A percentile compares a stretch with the other conserved stretches of the same genome.
Evolutionary conservation across 2,113 vertebrate species (phyloP).

Genomic region (Morone chrysops): DNA sequence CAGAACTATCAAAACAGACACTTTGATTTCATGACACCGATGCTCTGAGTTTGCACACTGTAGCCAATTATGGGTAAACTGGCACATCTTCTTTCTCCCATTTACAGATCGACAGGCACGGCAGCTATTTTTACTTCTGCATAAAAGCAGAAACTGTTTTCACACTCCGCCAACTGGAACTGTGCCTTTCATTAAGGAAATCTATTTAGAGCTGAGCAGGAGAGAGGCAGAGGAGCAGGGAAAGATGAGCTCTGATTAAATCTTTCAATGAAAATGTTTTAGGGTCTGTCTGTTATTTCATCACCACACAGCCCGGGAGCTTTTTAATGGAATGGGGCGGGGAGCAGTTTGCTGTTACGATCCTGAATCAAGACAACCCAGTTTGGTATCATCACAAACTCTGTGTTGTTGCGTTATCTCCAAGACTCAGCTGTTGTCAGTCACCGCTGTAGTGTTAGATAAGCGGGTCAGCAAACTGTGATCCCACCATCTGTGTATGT

Average conservation of each 20-base stretch:
- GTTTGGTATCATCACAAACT: constrained; percentile 1
- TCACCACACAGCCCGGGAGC: background rate
- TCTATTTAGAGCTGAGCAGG: constrained; percentile 74
- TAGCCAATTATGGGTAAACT: constrained; percentile 63
- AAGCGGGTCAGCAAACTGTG: constrained; percentile 67
- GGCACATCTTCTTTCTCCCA: constrained; percentile 43
- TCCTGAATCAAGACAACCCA: constrained; percentile 34
- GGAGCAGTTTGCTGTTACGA: constrained; percentile 9
- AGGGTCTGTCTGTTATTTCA: constrained; percentile 48
- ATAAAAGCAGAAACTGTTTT: constrained; percentile 75
- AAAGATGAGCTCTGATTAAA: constrained; percentile 68
- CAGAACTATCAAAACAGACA: constrained; percentile 14
- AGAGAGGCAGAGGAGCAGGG: constrained; percentile 39
- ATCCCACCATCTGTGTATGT: constrained; percentile 69
- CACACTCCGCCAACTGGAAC: constrained; percentile 78
- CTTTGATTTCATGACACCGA: constrained; percentile 38
- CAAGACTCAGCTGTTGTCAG: constrained; percentile 62
- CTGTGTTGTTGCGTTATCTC: constrained; percentile 26
- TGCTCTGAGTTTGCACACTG: constrained; percentile 38
- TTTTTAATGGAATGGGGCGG: constrained; percentile 11
- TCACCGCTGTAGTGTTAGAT: constrained; percentile 43
- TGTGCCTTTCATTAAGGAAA: constrained; percentile 75
- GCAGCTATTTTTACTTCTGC: constrained; percentile 78
- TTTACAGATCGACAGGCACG: constrained; percentile 67
- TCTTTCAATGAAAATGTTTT: constrained; percentile 65